phyloP scores from a whole-genome alignment of 2,113 vertebrate genomes.

The Chascanopsetta lugubris region DNA sequence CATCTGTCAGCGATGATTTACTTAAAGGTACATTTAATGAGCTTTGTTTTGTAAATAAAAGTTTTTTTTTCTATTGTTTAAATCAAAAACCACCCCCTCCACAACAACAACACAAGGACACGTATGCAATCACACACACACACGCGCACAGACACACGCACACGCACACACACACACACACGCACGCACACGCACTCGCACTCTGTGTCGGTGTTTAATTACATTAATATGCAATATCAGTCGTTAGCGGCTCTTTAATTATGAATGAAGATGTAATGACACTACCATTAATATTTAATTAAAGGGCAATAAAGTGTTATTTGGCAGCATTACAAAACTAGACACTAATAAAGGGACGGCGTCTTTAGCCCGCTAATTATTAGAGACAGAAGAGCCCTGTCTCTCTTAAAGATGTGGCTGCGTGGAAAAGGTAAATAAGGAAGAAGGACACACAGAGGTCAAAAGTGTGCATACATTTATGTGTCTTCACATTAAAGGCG shows the following conservation, averaged over 20 bases:
- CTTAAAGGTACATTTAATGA: not conserved
- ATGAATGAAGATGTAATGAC: constrained; percentile 85
- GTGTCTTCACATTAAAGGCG: constrained; percentile 32
- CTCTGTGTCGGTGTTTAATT: constrained; percentile 78
- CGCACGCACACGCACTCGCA: constrained; percentile 27
- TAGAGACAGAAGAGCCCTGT: constrained; percentile 56
- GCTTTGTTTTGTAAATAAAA: constrained; percentile 16
- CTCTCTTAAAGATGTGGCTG: constrained; percentile 67
- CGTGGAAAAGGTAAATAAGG: constrained; percentile 54
- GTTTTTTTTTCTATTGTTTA: constrained; percentile 16
- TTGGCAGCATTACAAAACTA: constrained; percentile 85
- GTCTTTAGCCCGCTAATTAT: constrained; percentile 75
- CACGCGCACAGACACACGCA: constrained; percentile 20
- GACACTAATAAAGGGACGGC: constrained; percentile 82
- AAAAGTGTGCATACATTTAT: constrained; percentile 42
- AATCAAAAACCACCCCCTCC: constrained; percentile 4
- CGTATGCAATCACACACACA: constrained; percentile 27
- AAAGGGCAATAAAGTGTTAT: constrained; percentile 87
- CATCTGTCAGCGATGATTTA: no score
- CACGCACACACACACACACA: constrained; percentile 44
- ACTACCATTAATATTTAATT: constrained; percentile 86
- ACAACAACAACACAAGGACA: not conserved
- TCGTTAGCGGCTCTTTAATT: constrained; percentile 82
- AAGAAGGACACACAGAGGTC: constrained; percentile 60
- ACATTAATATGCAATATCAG: constrained; percentile 85